Evolutionary conservation across 2,797 vertebrate species (phyloP), one percentile per base, ranked within the genome.

Genomic region (Tragopan temminckii): DNA sequence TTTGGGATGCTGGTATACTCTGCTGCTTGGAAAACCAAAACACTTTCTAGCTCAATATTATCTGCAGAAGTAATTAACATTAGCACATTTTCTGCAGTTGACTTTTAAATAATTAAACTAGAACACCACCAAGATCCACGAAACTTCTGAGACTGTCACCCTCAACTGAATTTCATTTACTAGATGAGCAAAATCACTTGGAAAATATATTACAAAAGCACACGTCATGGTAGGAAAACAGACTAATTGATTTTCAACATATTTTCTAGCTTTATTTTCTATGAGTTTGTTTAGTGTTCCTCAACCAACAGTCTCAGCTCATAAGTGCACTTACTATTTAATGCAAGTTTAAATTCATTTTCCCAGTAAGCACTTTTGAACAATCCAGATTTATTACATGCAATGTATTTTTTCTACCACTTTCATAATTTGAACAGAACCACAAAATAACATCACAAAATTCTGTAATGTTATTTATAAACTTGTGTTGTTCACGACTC

Each of bases 31-130:
- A 88, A 93, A 94, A 74, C 14, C 5, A 33, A 36, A 70, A 85
- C 40, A 45, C 20, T 70, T 95, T 76, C 83, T 78, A 91, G 68
- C 16, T 70, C 79, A 84, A 2, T 59, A 88, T 52, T 2, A 0
- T 82, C 78, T 89, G 85, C 80, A 94, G 84, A 93, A 64, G 36
- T 50, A 89, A 93, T 93, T 11, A 85, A 18, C 57, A 80, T 87
- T 64, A 88, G 35, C 55, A 53, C 43, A 42, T 76, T 83, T 92
- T 74, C 40, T 90, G 79, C 29, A 14, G 45, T 58, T 91, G 64
- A 33, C 48, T 48, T 61, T 70, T 80, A 31, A 91, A 67, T 25
- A 88, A 85, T 11, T 77, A 45, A 94, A 87, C 40, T 42, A 90
- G 29, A 85, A 81, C 25, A 81, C 9, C 55, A 95, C 17, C 17